Evolutionary conservation across 2,113 vertebrate species (phyloP).

Genomic region (Thalassoma bifasciatum): DNA sequence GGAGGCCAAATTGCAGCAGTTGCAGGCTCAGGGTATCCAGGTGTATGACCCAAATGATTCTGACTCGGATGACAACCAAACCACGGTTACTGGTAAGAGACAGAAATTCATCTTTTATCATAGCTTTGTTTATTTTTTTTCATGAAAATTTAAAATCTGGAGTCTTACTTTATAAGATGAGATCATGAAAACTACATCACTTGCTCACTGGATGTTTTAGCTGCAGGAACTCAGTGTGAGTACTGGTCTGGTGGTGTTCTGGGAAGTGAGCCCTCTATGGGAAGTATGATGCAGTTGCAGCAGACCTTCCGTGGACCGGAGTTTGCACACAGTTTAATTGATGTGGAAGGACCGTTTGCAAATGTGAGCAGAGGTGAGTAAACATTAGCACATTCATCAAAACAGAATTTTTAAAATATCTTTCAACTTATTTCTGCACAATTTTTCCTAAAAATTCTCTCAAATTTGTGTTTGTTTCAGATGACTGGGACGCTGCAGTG

Average conservation of each 20-base stretch:
- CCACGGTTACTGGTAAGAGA: constrained; percentile 89
- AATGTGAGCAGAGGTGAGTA: constrained; percentile 95
- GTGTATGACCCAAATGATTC: constrained; percentile 93
- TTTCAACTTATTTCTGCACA: background rate
- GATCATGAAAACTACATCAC: background rate
- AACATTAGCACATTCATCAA: background rate
- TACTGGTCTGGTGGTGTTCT: constrained; percentile 92
- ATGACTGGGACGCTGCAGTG: constrained; percentile 97
- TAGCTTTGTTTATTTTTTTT: background rate
- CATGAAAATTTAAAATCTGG: background rate
- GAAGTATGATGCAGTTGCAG: constrained; percentile 97
- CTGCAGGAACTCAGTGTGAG: constrained; percentile 89
- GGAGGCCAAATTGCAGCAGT: constrained; percentile 94
- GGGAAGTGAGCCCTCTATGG: constrained; percentile 96
- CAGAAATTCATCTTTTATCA: background rate
- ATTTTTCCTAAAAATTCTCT: background rate
- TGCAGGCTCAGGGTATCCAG: constrained; percentile 95
- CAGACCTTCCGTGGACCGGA: constrained; percentile 95
- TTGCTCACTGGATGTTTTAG: constrained; percentile 65
- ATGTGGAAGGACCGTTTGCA: constrained; percentile 97
- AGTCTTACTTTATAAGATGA: background rate
- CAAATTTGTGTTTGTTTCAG: constrained; percentile 76
- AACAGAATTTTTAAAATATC: background rate
- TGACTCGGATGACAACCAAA: constrained; percentile 95
- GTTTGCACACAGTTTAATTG: constrained; percentile 96